phyloP scores from a whole-genome alignment of 2,888 invertebrate genomes.

The Coleophora deauratella region DNA sequence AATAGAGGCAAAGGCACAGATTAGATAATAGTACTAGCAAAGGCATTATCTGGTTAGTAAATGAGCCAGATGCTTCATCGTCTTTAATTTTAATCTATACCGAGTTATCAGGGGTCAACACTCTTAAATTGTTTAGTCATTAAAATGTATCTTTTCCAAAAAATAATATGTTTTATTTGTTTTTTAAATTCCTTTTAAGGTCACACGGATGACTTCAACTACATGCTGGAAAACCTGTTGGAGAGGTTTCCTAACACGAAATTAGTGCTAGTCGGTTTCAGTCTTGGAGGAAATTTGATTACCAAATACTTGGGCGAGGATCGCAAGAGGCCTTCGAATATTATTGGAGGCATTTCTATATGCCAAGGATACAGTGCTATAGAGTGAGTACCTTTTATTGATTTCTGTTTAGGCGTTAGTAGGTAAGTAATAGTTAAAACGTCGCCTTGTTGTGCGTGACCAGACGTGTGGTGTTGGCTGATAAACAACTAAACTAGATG shows the following conservation, averaged over 20 bases:
- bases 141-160: no score
- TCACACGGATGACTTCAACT: slow-evolving; percentile 89
- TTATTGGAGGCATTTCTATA: slow-evolving; percentile 92
- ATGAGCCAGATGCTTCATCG: no score
- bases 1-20: no score
- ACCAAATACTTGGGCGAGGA: slow-evolving; percentile 94
- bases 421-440: no score
- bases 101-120: no score
- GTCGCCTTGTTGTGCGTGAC: no score
- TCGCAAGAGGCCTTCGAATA: slow-evolving; percentile 76
- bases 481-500: no score
- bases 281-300: slow-evolving; percentile 93
- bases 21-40: no score
- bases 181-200: slow-evolving; percentile 72
- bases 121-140: background rate
- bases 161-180: slow-evolving; percentile 8
- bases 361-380: slow-evolving; percentile 96
- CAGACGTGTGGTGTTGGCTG: no score
- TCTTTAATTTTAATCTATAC: no score
- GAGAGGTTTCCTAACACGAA: slow-evolving; percentile 84
- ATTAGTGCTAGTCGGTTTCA: slow-evolving; percentile 91
- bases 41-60: no score
- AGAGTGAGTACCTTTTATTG: slow-evolving; percentile 85
- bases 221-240: slow-evolving; percentile 84
- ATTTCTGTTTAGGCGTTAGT: no score